Conservation (phyloP, 53 echinoderm and acorn worm genomes). For the Luidia sarsii region DNA sequence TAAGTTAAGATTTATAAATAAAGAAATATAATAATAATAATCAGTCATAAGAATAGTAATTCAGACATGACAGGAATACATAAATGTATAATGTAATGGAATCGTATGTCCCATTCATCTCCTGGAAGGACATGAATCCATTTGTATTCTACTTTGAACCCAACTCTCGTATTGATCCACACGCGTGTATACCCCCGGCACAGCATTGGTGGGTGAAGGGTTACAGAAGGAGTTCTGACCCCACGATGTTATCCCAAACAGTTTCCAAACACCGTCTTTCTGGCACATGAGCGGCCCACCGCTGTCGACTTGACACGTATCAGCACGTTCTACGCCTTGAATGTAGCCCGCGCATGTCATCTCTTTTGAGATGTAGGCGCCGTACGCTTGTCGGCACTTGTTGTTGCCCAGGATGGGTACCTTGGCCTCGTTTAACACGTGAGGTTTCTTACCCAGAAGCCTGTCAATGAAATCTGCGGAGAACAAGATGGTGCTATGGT, state of each 20-base stretch:
- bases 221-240: slow-evolving; percentile 79
- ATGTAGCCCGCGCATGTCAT: slow-evolving; percentile 82
- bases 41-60: too few relatives aligned
- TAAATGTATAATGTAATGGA: background rate
- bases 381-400: slow-evolving; percentile 70
- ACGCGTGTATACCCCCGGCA: slow-evolving; percentile 85
- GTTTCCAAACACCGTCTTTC: slow-evolving; percentile 63
- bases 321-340: slow-evolving; percentile 46
- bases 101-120: too few relatives aligned
- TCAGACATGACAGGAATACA: background rate
- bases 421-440: slow-evolving; percentile 72
- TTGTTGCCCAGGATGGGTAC: slow-evolving; percentile 70
- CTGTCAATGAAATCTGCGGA: slow-evolving; percentile 59
- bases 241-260: slow-evolving; percentile 94
- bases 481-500: slow-evolving; percentile 1
- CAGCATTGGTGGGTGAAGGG: slow-evolving; percentile 50
- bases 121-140: background rate
- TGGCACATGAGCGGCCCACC: slow-evolving; percentile 92
- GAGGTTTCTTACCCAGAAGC: slow-evolving; percentile 51
- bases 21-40: background rate
- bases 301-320: slow-evolving; percentile 94
- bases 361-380: slow-evolving; percentile 64
- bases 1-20: background rate
- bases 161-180: slow-evolving; percentile 77
- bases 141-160: slow-evolving; percentile 65